A percentile compares a stretch with the other conserved stretches of the same genome.
Evolutionary conservation across 2,113 vertebrate species (phyloP).

Genomic region (Mugil cephalus): DNA sequence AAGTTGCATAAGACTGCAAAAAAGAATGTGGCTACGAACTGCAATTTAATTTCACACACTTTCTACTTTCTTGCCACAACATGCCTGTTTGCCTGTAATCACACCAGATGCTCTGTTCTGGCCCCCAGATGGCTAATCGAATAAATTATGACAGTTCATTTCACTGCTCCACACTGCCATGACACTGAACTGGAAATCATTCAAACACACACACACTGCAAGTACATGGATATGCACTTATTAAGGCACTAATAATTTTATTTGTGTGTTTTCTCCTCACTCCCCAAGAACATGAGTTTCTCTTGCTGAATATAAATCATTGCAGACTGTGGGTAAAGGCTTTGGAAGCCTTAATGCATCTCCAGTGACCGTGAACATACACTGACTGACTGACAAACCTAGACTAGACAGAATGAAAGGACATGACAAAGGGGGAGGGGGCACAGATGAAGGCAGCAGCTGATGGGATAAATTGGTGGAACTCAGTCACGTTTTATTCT

Average conservation of each 20-base stretch:
- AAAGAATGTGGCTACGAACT: too few species aligned
- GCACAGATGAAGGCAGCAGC: neutral
- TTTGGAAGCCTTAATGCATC: slow-evolving; percentile 13
- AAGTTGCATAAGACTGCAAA: too few species aligned
- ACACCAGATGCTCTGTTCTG: neutral
- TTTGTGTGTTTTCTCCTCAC: too few species aligned
- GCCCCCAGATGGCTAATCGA: neutral
- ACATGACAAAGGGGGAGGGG: neutral
- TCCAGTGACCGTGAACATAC: slow-evolving; percentile 23
- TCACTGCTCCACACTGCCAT: neutral
- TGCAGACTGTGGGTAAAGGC: neutral
- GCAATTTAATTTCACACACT: too few species aligned
- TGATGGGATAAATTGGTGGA: slow-evolving; percentile 13
- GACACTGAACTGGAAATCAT: neutral
- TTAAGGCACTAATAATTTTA: too few species aligned
- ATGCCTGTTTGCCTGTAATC: neutral
- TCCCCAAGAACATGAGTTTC: neutral
- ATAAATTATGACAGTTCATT: neutral
- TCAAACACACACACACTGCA: too few species aligned
- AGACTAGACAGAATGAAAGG: neutral
- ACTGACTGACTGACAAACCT: too few species aligned
- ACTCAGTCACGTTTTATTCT: slow-evolving; percentile 7
- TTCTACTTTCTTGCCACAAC: slow-evolving; percentile 8
- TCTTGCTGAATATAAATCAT: neutral
- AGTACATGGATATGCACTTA: too few species aligned